phyloP scores from a whole-genome alignment of 1,140 invertebrate genomes.

The Euglossa dilemma region DNA sequence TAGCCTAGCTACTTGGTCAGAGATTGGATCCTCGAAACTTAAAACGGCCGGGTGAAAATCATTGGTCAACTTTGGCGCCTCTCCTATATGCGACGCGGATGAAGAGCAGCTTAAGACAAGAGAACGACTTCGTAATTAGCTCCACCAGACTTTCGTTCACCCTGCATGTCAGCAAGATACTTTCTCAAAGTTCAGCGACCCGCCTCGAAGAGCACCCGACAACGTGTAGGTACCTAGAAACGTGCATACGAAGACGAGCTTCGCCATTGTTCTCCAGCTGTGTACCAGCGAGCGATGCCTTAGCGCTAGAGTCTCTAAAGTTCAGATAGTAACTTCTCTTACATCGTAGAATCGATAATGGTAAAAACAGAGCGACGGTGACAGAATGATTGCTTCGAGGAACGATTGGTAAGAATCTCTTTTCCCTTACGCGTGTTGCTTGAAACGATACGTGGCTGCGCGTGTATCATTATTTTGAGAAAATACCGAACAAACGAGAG shows the following conservation, averaged over 20 bases:
- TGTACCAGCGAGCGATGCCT: slow-evolving; percentile 6
- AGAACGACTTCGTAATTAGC: background rate
- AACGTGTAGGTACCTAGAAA: slow-evolving; percentile 18
- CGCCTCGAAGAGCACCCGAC: background rate
- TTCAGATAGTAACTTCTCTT: slow-evolving; percentile 14
- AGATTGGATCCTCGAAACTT: too few relatives aligned
- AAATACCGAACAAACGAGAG: too few relatives aligned
- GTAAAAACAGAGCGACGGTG: background rate
- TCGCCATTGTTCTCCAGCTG: background rate
- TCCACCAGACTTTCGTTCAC: background rate
- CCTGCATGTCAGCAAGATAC: background rate
- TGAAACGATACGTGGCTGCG: background rate
- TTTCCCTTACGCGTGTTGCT: background rate
- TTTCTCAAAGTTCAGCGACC: background rate
- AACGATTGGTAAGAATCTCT: slow-evolving; percentile 24
- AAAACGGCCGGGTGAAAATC: too few relatives aligned
- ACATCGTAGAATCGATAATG: background rate
- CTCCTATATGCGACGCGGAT: too few relatives aligned
- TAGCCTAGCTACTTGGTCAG: too few relatives aligned
- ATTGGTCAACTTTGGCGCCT: too few relatives aligned
- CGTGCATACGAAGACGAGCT: background rate
- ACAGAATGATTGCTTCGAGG: slow-evolving; percentile 23
- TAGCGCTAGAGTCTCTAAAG: background rate
- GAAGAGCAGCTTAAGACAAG: background rate
- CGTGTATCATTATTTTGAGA: background rate